These are phyloP conservation scores for Euplagia quadripunctaria DNA, from an alignment of 2,888 invertebrate species.

Conservation along the genomic window DNA sequence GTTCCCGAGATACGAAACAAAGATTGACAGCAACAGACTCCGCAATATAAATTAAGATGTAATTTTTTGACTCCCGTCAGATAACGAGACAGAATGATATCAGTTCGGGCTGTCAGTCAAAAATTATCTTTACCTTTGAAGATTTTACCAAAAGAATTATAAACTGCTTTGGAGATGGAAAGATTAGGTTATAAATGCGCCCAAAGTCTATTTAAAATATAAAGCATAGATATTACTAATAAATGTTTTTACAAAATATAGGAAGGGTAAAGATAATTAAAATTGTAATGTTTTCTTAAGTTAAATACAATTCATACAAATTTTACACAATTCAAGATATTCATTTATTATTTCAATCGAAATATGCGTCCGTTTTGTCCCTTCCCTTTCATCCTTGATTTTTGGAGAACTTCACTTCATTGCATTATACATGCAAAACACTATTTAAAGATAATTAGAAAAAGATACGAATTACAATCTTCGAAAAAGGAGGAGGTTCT, in stretches of 20 bases:
- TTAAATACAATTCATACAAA: no score
- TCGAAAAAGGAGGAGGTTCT: no score
- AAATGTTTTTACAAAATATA: not conserved
- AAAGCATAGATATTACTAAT: not conserved
- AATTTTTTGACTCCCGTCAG: constrained; percentile 48
- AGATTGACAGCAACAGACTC: constrained; percentile 52
- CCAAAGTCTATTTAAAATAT: not conserved
- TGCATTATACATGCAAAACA: no score
- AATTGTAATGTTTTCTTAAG: no score
- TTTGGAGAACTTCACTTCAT: no score
- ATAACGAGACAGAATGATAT: constrained; percentile 44
- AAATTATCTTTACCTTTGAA: constrained; percentile 35
- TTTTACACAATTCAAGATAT: no score
- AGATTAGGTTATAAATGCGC: not conserved
- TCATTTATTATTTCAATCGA: no score
- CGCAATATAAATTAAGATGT: constrained; percentile 45
- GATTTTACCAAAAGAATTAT: constrained; percentile 20
- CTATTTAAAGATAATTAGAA: no score
- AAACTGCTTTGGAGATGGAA: constrained; percentile 6
- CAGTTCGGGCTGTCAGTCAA: constrained; percentile 42
- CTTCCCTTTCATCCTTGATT: no score
- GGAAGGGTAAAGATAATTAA: not conserved
- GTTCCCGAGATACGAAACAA: constrained; percentile 50
- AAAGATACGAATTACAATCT: no score
- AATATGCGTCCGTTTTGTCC: no score